A percentile compares a stretch with the other conserved stretches of the same genome.
Evolutionary conservation across 2,888 invertebrate species (phyloP).

Genomic region (Chymomyza caudatula): DNA sequence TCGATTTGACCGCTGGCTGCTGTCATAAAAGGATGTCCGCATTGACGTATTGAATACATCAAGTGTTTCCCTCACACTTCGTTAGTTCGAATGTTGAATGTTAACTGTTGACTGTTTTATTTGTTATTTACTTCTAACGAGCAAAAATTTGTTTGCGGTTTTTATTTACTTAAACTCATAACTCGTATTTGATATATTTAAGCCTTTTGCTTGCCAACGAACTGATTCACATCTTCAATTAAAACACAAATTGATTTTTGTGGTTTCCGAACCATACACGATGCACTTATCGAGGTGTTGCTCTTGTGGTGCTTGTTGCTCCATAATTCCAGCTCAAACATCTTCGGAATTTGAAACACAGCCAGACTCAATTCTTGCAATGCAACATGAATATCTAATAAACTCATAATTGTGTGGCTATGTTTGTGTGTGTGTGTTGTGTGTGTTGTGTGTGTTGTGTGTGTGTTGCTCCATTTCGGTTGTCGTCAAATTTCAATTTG

Average conservation of each 20-base stretch:
- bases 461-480: not conserved
- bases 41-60: constrained; percentile 27
- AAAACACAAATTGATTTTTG: not conserved
- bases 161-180: not conserved
- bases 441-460: too few species aligned
- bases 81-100: too few species aligned
- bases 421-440: not conserved
- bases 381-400: not conserved
- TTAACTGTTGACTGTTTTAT: not conserved
- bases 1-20: constrained; percentile 13
- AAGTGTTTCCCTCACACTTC: constrained; percentile 32
- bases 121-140: not conserved
- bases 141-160: constrained; percentile 15
- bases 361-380: not conserved
- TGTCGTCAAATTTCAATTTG: not conserved
- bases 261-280: not conserved
- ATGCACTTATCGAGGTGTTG: not conserved
- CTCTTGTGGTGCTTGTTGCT: not conserved
- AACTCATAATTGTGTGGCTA: not conserved
- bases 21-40: constrained; percentile 31
- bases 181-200: not conserved
- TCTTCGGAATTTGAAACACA: not conserved
- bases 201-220: not conserved
- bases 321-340: not conserved
- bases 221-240: not conserved